Base-by-base conservation (phyloP, 1,140 invertebrate species). In the Drosophila nigromelanica region DNA sequence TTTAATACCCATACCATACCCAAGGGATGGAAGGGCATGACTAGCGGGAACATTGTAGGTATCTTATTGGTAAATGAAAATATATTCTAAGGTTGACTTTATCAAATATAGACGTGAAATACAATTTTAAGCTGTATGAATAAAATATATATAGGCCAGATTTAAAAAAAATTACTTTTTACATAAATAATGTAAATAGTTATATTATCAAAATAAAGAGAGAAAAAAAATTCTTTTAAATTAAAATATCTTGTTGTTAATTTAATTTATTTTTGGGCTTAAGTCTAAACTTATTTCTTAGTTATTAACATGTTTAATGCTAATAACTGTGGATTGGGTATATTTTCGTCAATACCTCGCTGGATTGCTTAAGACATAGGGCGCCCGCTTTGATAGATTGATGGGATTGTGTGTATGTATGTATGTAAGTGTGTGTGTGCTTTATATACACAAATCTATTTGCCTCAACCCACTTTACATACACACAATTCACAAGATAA, bases 371-470 rank as follows among this genome's bases (percentile, higher is more conserved):
- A 1, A 4, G 3, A 14, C 15, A 6, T 2, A 30, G 5, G n/a
- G 12, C 47, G n/a, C 10, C 2, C 42, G 42, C 24, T 62, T 78
- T 86, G 81, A 86, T 86, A 60, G 78, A 86, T 86, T 71, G 82
- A 77, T 51, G n/a, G 37, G 15, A 18, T 11, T 18, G 1, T 45
- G 27, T 35, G 48, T 51, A 30, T 18, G 30, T 52, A 14, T 35
- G 30, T 35, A 6, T 33, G 1, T 33, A 6, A 7, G n/a, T 14
- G 50, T 21, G 21, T 64, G 18, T 18, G 24, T 24, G 40, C 35
- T 45, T 42, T 55, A 76, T 42, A 58, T 42, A 67, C 71, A 81
- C 78, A 81, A 81, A 86, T 87, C 67, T 66, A 63, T 80, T 85
- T 78, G 73, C 73, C 78, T 59, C 54, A 61, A 30, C 12, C 47